Base-by-base conservation (phyloP, 2,888 invertebrate species). In the Cephus runcator region DNA sequence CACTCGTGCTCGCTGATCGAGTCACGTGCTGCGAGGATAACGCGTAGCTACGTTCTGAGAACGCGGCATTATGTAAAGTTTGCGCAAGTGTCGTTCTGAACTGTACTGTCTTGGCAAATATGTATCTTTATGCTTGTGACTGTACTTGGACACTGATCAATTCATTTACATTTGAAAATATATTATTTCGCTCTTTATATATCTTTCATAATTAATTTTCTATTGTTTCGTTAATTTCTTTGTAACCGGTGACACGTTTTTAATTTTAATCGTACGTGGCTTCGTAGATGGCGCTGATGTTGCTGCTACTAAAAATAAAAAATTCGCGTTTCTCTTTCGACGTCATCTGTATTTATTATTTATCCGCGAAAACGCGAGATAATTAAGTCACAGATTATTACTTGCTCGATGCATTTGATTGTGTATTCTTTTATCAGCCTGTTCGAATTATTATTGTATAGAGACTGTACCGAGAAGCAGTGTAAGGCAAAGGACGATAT, bases 11-110 rank as follows among this genome's bases (percentile, higher is more conserved):
- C 12, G 31, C 23, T 23, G 56, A 56, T 56, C 71, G 71, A 71
- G 71, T 71, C 71, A 34, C 71, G 71, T 34, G 56, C 56, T 56
- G 23, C 56, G 56, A 23, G 56, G 56, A 56, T 56, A 56, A 56
- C 56, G 56, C 56, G 56, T 56, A 56, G 56, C 56, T 56, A 23
- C 56, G 56, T 56, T 56, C 71, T 34, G 71, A 71, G 71, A 71
- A 71, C 31, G 71, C 71, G 71, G 12, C 71, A 71, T 71, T 71
- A 71, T 71, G 71, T 71, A 71, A 71, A 71, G 71, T 34, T 71
- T 71, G 31, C 71, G 71, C 71, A 71, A 71, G 31, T 34, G 71
- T 31, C 33, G 71, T 15, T 34, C 4, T 1, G 30, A 34, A 34
- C 71, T 71, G 31, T 34, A 30, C 31, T 12, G 71, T 71, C 71